Evolutionary conservation across 2,888 invertebrate genomes (phyloP).

Genomic region (Parnassius glacialis): DNA sequence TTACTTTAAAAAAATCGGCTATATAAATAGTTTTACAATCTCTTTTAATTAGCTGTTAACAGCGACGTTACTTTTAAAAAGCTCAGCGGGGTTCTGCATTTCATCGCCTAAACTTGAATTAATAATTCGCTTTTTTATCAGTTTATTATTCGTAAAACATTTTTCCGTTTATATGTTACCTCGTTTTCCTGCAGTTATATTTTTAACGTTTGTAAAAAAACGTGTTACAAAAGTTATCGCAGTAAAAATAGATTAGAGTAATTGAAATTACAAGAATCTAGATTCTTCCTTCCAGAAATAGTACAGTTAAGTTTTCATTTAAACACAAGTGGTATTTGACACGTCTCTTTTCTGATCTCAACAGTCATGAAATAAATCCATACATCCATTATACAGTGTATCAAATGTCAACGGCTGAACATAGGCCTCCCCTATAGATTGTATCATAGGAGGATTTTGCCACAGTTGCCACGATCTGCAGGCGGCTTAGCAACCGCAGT

Average conservation of each 20-base stretch:
- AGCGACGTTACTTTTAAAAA: slow-evolving; percentile 15
- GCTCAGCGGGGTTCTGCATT: slow-evolving; percentile 20
- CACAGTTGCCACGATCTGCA: no score
- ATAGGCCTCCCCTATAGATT: no score
- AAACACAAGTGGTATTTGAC: no score
- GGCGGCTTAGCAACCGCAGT: no score
- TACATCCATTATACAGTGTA: no score
- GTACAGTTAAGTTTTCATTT: no score
- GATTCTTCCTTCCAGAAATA: no score
- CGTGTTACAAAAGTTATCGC: neutral
- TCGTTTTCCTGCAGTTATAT: slow-evolving; percentile 5
- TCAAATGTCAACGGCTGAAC: no score
- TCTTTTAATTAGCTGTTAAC: slow-evolving; percentile 24
- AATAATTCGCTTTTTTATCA: slow-evolving; percentile 18
- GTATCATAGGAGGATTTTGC: no score
- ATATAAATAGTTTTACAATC: slow-evolving; percentile 15
- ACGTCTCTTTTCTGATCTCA: no score
- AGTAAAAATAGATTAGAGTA: neutral
- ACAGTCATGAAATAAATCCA: no score
- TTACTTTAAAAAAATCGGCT: neutral
- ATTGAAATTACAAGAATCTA: no score
- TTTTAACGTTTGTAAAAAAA: neutral
- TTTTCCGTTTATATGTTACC: slow-evolving; percentile 4
- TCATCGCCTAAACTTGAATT: slow-evolving; percentile 23
- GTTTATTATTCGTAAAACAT: slow-evolving; percentile 7